Evolutionary conservation across 2,113 vertebrate species (phyloP), one percentile per base, ranked within the genome.

Genomic region (Sylvicapra grimmia): DNA sequence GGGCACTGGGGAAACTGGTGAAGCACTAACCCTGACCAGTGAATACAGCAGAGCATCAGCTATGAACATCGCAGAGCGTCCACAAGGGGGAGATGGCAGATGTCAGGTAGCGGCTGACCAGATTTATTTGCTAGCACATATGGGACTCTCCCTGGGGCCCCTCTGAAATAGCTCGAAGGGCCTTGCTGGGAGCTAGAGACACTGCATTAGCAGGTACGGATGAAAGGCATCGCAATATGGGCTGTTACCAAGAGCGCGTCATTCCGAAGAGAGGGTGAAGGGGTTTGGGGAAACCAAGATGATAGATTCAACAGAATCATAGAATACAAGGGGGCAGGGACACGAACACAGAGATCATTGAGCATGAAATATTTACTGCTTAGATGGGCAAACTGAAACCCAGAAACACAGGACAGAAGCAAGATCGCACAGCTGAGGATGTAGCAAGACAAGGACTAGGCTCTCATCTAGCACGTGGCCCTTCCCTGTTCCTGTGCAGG

Each of bases 61-160:
- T 94, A 47, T 44, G 47, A 65, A 49, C 51, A 15, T 25, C 65
- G 56, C 2, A 33, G 49, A 47, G 33, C 16, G 0, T 49, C 51
- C 36, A 51, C 89, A 82, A 23, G 31, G 68, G 87, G 58, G n/a
- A 89, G 88, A 56, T 51, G 83, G 94, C 82, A 97, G 89, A n/a
- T 56, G 59, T 72, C 86, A 56, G 77, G 54, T 25, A 89, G 68
- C 2, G 89, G 79, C 61, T 56, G 87, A 89, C 49, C 56, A 80
- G 79, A 96, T 79, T 58, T 59, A 89, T 85, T 96, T 89, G 77
- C 80, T 75, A 92, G 89, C 80, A 68, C 92, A 96, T 54, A 68
- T 59, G 86, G 65, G 51, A 59, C 86, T 92, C 83, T 94, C 89
- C 77, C 92, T 40, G 44, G 77, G 68, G 89, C 85, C 54, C 77